phyloP scores from a whole-genome alignment of 2,797 vertebrate species.

The Poeciliopsis gracilis region DNA sequence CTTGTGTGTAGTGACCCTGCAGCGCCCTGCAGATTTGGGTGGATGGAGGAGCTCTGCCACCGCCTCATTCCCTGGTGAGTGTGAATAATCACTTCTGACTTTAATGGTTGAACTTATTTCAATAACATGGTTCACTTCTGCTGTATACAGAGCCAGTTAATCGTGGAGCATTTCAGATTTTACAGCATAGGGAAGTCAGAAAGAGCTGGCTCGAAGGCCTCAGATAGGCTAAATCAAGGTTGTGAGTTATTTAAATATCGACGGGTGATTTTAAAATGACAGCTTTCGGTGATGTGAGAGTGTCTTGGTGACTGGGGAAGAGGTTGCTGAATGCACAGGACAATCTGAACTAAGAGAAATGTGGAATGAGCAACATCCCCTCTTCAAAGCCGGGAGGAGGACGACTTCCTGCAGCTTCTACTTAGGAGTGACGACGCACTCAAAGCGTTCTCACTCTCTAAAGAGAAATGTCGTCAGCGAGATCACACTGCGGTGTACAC shows the following conservation, averaged over 20 bases:
- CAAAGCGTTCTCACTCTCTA: conserved; percentile 10
- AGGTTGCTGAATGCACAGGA: conserved; percentile 33
- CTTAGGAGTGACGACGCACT: conserved; percentile 3
- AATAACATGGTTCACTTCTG: conserved; percentile 18
- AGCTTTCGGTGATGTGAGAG: conserved; percentile 21
- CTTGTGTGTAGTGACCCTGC: conserved; percentile 6
- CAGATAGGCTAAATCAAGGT: conserved; percentile 9
- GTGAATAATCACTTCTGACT: conserved; percentile 26
- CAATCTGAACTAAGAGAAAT: not conserved
- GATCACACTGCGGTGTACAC: conserved; percentile 6
- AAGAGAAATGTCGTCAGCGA: conserved; percentile 15
- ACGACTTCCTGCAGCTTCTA: conserved; percentile 1
- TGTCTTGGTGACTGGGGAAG: conserved; percentile 47
- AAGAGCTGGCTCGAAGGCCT: conserved; percentile 9
- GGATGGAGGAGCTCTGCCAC: conserved; percentile 42
- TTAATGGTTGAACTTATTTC: conserved; percentile 30
- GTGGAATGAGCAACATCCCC: not conserved
- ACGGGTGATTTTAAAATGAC: conserved; percentile 7
- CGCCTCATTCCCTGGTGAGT: conserved; percentile 54
- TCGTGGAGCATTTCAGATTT: conserved; percentile 9
- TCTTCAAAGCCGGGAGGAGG: conserved; percentile 9
- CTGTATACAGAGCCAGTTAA: conserved; percentile 20
- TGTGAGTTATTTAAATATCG: conserved; percentile 14
- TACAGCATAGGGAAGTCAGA: conserved; percentile 25
- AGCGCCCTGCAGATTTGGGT: conserved; percentile 29